These are phyloP conservation scores for Argyra leucocephala DNA, from an alignment of 2,888 invertebrate species.

Conservation along the genomic window DNA sequence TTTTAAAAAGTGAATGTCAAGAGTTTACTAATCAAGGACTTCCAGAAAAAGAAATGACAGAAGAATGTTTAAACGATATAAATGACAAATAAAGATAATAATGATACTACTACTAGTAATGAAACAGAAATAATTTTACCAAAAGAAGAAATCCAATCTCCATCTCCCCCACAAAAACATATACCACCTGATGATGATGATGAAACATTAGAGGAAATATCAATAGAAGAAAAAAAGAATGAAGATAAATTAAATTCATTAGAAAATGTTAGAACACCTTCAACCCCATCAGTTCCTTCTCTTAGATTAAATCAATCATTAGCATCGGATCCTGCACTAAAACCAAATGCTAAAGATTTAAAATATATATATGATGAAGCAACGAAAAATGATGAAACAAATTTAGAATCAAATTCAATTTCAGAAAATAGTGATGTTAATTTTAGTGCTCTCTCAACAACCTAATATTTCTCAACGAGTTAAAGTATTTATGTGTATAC, in stretches of 20 bases:
- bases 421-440: background rate
- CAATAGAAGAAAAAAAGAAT: background rate
- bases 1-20: conserved; percentile 86
- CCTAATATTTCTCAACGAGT: conserved; percentile 35
- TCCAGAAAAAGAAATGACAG: conserved; percentile 1
- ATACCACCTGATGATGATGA: background rate
- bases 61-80: background rate
- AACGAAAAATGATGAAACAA: conserved; percentile 25
- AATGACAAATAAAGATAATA: background rate
- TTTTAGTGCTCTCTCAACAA: conserved; percentile 2
- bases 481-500: conserved; percentile 59
- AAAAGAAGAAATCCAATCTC: background rate
- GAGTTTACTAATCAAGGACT: no score
- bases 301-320: conserved; percentile 68
- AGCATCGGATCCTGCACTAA: conserved; percentile 72
- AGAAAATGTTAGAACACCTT: conserved; percentile 21
- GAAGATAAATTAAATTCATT: conserved; percentile 22
- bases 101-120: background rate
- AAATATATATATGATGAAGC: conserved; percentile 35
- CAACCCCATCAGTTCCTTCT: conserved; percentile 47
- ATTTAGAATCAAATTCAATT: conserved; percentile 17
- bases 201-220: background rate
- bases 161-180: background rate
- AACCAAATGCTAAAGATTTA: conserved; percentile 54
- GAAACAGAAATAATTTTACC: background rate